Base-by-base conservation (phyloP, 1,140 invertebrate species). In the Drusus annulatus region DNA sequence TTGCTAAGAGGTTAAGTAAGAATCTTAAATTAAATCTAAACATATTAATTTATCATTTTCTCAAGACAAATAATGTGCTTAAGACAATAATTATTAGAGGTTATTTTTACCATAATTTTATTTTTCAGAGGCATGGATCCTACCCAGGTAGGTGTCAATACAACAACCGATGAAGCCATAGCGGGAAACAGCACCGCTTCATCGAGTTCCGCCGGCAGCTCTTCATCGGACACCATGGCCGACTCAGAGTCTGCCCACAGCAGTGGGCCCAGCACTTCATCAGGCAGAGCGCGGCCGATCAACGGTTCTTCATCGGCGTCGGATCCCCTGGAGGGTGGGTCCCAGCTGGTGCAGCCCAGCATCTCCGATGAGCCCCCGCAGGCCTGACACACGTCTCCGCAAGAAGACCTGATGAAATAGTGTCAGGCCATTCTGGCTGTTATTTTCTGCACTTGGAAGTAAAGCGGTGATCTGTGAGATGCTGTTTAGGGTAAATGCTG, bases 301-400 rank as follows among this genome's bases (percentile, higher is more conserved):
- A 10, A 80, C 83, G 3, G 78, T n/a, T 81, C 19, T 3, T 84
- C 86, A 0, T 56, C 45, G 60, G 28, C 10, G 50, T 81, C 84
- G 10, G 85, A 83, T 25, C 68, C 84, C 16, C 84, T 84, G 79
- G 83, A 84, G 56, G 21, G 81, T 13, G 54, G 81, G 58, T 84
- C 84, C 16, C 81, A 84, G 5, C 85, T 89, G 21, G 88, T 88
- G 16, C 86, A 85, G 21, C 86, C 89, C 51, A 87, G 86, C 74
- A 86, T 88, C 0, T 74, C 88, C n/a, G 88, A 90, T 80, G 88
- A 90, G 63, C 88, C 88, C 13, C 87, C 88, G 21, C 88, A 90
- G 60, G 88, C 88, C 84, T 90, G 88, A 89, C 86, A 71, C 45
- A 25, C 21, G 8, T 16, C 62, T 15, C 7, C 31, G 0, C n/a